These are phyloP conservation scores for Anolis carolinensis DNA, from an alignment of 2,113 vertebrate genomes.

Conservation along the genomic window DNA sequence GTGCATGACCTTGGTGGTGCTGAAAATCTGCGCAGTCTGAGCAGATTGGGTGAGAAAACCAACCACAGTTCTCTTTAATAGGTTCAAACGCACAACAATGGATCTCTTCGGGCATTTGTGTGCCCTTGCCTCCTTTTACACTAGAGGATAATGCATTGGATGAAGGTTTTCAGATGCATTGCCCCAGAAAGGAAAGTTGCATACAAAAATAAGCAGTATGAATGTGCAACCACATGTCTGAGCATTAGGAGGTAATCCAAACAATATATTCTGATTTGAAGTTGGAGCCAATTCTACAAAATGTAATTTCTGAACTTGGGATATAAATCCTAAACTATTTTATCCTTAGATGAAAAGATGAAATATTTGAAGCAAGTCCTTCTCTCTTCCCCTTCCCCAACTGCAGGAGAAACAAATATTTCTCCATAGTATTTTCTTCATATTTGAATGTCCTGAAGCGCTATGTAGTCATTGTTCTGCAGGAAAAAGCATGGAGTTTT, in stretches of 20 bases:
- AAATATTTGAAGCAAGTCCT: too few species aligned
- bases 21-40: background rate
- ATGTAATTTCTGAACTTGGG: background rate
- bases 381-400: too few species aligned
- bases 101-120: background rate
- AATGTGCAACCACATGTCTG: background rate
- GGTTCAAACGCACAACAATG: background rate
- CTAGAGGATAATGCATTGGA: background rate
- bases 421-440: too few species aligned
- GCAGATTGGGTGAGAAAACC: too few species aligned
- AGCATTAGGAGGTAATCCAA: background rate
- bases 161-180: background rate
- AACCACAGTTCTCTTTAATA: background rate
- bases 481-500: too few species aligned
- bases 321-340: too few species aligned
- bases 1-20: background rate
- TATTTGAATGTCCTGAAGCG: too few species aligned
- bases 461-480: too few species aligned
- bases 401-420: too few species aligned
- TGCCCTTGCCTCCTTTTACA: background rate
- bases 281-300: background rate
- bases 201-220: background rate
- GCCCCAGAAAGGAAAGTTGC: background rate
- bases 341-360: too few species aligned
- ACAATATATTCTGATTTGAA: background rate